Evolutionary conservation across 2,888 invertebrate species (phyloP), one percentile per base, ranked within the genome.

Genomic region (Arrhopalites spinosus): DNA sequence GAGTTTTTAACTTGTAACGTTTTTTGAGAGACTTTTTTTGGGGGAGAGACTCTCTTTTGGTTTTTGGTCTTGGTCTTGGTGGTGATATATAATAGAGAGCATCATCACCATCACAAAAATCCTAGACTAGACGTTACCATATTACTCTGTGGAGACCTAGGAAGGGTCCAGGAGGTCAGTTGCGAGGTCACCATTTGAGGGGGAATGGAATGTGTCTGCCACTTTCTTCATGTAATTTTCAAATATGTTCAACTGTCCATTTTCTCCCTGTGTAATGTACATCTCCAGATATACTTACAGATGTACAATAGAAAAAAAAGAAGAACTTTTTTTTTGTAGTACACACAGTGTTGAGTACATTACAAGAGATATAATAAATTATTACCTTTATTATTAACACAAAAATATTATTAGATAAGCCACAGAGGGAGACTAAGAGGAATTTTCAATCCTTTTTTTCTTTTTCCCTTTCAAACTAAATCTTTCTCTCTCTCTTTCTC

Each of bases 121-220:
- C 59, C 15, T 27, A 25, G 23, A 59, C 59, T 25, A 59, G 59
- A 59, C 59, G 59, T 59, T 23, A 59, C 59, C 59, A 23, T 20
- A 17, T n/a, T 20, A n/a, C 53, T 1, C 5, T 36, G 36, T 36
- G 36, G 36, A 11, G 11, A 53, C n/a, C 20, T 23, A 59, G 13
- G 36, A 25, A 59, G 59, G 59, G 59, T 59, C 59, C 59, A 23
- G 25, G 59, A 59, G 59, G 59, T 59, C 59, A 59, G 8, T n/a
- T 1, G 7, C n/a, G 25, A 59, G 59, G 59, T 59, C 59, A 59
- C 20, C 5, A 59, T 59, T 25, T 59, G 23, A n/a, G n/a, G n/a
- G 5, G 27, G 59, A 59, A 59, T 59, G 59, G 59, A 59, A 59
- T 59, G 59, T 27, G 25, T 59, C 13, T 50, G n/a, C 50, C n/a